Base-by-base conservation (phyloP, 2,797 vertebrate genomes). In the Oreochromis grahami region DNA sequence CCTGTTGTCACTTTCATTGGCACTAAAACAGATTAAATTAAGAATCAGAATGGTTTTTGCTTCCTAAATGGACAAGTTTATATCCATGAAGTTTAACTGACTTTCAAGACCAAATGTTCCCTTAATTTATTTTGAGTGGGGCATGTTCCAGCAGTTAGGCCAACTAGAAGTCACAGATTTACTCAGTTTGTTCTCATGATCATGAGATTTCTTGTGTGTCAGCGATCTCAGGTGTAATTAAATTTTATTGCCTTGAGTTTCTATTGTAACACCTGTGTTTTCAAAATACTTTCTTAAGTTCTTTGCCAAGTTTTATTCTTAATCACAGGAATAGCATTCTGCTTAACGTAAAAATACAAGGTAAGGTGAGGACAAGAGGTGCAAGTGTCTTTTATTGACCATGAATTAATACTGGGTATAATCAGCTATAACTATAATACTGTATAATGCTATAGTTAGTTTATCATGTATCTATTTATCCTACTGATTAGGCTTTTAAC, bases 141-240 rank as follows among this genome's bases (percentile, higher is more conserved):
- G n/a, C 6, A 68, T 68, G 7, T 24, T 68, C n/a, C 0, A 0
- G n/a, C 36, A 68, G 12, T 17, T 9, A 26, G 14, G 14, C 3
- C 65, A 70, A 45, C 38, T 70, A 14, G 65, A 70, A 45, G 21
- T 45, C 21, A 45, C 2, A 8, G 14, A 24, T 45, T 45, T 45
- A 26, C 14, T 26, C 2, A 26, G 21, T 68, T 68, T 68, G 3
- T 9, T 68, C 13, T 68, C 63, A 68, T 68, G 63, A 2, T 68
- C 7, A 48, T 26, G 26, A 19, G 41, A 26, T 19, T 45, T 45
- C 65, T 11, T 45, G 41, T 3, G 41, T 45, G 41, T 70, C 15
- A 2, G 65, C 38, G 4, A 45, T 45, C 38, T 45, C 14, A 72
- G 65, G 24, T 45, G 8, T 0, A 72, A 45, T 45, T 19, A 1